Base-by-base conservation (phyloP, 2,113 vertebrate species). In the Spea bombifrons region DNA sequence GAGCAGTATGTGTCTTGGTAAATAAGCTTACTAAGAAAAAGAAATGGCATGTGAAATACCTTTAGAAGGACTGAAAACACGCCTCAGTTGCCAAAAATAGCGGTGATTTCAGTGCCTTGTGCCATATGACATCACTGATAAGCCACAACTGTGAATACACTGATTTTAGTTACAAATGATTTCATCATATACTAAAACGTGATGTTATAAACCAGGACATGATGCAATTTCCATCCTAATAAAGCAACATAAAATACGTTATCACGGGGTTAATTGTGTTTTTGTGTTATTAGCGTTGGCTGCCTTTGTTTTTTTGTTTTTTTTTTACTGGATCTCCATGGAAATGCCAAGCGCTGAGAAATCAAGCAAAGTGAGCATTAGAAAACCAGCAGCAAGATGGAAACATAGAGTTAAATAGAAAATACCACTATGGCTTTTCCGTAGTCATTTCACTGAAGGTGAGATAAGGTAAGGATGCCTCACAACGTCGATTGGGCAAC, bases 171-270 rank as follows among this genome's bases (percentile, higher is more conserved):
- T 77, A 70, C 55, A 66, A 66, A 49, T 61, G 66, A 77, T 77
- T 77, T 70, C 66, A 77, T 77, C 75, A 77, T 45, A 52, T 43
- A 47, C 45, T 13, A 59, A 69, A 30, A 10, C 69, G 75, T 63
- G 66, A 74, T 65, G 47, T 46, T 64, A 65, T 65, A 64, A 50
- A 64, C 4, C 16, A 64, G 49, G 72, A 3, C 9, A 65, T 74
- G 72, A 77, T 77, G 75, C 53, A 77, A 77, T 53, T n/a, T 77
- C 4, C 46, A 15, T 46, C 44, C 61, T 50, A 13, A 3, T 59
- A 77, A 13, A 63, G 75, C 52, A 70, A 77, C 7, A 50, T 50
- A 70, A 44, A 13, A 16, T 53, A 9, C 48, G 66, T n/a, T 4
- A 12, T 49, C 16, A 30, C 30, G 2, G 1, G 30, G 30, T 30